Conservation (phyloP, 2,113 vertebrate genomes). For the Beaufortia kweichowensis region DNA sequence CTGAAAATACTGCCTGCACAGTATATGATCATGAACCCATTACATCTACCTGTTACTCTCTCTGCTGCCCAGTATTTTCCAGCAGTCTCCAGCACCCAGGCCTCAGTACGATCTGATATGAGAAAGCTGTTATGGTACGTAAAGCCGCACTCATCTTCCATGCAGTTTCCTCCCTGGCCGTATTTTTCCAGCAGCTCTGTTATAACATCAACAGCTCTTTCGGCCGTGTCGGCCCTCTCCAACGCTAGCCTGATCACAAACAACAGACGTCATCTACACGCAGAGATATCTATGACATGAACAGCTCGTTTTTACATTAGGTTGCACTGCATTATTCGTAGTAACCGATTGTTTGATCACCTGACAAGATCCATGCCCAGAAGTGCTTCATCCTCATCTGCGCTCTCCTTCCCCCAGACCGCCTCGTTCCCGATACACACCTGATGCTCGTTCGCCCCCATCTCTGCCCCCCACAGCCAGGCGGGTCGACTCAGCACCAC, state of each 20-base stretch:
- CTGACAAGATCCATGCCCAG: conserved; percentile 97
- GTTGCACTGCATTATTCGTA: too few species aligned
- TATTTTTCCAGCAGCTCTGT: conserved; percentile 86
- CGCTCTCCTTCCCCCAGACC: conserved; percentile 87
- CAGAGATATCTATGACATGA: too few species aligned
- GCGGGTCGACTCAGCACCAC: conserved; percentile 92
- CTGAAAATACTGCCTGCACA: not conserved
- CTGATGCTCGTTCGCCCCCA: conserved; percentile 95
- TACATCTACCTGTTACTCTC: conserved; percentile 74
- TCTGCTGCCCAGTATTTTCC: conserved; percentile 93
- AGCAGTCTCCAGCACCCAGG: conserved; percentile 93
- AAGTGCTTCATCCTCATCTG: conserved; percentile 80
- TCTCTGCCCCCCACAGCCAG: conserved; percentile 98
- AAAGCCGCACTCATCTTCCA: conserved; percentile 82
- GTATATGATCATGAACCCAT: too few species aligned
- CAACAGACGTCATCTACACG: not conserved
- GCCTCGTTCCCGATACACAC: conserved; percentile 97
- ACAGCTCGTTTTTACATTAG: not conserved
- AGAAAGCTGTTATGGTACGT: conserved; percentile 97
- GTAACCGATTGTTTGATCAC: conserved; percentile 61
- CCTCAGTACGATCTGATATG: conserved; percentile 88
- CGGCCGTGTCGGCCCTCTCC: conserved; percentile 89
- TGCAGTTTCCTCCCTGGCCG: conserved; percentile 90
- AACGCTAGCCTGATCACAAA: conserved; percentile 83
- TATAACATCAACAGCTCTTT: conserved; percentile 85